These are phyloP conservation scores for Tragelaphus scriptus DNA, from an alignment of 2,113 vertebrate species.

Conservation along the genomic window DNA sequence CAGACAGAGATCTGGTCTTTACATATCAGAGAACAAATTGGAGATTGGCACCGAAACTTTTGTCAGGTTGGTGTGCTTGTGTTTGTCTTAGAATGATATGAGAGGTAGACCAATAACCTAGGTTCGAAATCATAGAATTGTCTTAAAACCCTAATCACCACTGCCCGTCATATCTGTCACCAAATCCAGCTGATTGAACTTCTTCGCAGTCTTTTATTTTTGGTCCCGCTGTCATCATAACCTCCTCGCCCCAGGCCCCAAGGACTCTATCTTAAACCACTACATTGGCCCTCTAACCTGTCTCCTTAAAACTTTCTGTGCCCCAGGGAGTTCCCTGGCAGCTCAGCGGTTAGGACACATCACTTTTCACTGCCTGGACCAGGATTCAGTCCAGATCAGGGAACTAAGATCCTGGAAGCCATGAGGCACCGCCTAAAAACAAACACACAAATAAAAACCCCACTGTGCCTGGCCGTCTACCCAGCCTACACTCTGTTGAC, in stretches of 20 bases:
- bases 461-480: neutral
- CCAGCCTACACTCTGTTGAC: neutral
- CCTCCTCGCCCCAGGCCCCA: neutral
- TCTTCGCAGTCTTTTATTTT: neutral
- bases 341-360: neutral
- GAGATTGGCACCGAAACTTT: neutral
- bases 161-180: no score
- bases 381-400: neutral
- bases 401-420: neutral
- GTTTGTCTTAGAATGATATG: neutral
- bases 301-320: neutral
- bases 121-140: neutral
- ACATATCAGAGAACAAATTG: no score
- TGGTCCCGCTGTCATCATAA: fast-evolving
- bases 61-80: neutral
- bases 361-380: neutral
- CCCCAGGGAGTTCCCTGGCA: neutral
- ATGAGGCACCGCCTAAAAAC: neutral
- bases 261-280: neutral
- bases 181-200: neutral
- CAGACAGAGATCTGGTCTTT: neutral
- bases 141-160: neutral
- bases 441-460: neutral
- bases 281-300: neutral
- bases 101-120: neutral